Evolutionary conservation across 1,140 invertebrate genomes (phyloP), one percentile per base, ranked within the genome.

Genomic region (Solenopsis invicta): DNA sequence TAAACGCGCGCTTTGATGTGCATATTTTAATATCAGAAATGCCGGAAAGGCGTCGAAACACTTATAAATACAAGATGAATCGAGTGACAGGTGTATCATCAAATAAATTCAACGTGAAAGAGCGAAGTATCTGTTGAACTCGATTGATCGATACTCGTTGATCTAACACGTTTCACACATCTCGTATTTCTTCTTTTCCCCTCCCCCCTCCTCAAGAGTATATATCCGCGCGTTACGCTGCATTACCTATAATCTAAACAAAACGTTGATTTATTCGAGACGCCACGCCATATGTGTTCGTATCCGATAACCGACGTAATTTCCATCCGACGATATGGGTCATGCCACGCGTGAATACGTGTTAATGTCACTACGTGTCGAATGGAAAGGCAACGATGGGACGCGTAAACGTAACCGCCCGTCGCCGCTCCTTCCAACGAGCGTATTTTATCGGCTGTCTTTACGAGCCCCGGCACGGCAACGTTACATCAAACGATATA

Each of bases 391-490:
- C 56, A 75, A 37, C 67, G 41, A 72, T n/a, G 80, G 37, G 12
- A 48, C 54, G 41, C 37, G 37, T 29, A 81, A 41, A 41, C 9
- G 24, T 16, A 59, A 21, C 8, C 45, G n/a, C 16, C 16, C 34
- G 50, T 8, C 45, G 24, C n/a, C 18, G 52, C 37, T 72, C 54
- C 87, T 77, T 61, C 54, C 54, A 59, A 48, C 66, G 52, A n/a
- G 54, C 24, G 48, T 61, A 62, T 84, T 84, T 84, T 84, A 84
- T 84, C 41, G 80, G 69, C 54, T 50, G 74, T 52, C 59, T 78
- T 85, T 85, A 72, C n/a, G 62, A 77, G 64, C 54, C 18, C 21
- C 29, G 72, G n/a, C 77, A 61, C 56, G 48, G 48, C 61, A 64
- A 61, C 48, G 84, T 50, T 76, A 62, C 61, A 50, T 69, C 64